Evolutionary conservation across 2,888 invertebrate genomes (phyloP), one percentile per base, ranked within the genome.

Genomic region (Cataglyphis altisquamis): DNA sequence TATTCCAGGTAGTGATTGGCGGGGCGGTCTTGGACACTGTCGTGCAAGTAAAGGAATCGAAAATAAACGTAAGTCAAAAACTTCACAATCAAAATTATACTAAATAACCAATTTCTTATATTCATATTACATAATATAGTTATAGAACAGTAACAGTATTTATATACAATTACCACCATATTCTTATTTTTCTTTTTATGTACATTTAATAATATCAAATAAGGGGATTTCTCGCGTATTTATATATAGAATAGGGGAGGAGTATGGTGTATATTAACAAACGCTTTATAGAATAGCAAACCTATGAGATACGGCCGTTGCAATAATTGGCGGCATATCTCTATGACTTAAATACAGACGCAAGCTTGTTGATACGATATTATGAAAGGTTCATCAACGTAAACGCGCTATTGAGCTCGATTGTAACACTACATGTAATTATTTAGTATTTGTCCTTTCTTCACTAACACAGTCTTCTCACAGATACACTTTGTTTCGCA

Each of bases 1-100:
- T 48, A 18, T 63, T 62, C 94, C 95, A 97, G 95, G 95, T 97
- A 21, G 96, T 98, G 29, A 96, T 98, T 85, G 98, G 98, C 0
- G 98, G 97, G 4, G 97, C 97, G 8, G 97, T 97, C 87, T 95
- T 98, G 82, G 98, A 98, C 93, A 96, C 97, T 78, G 96, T 97
- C 0, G 96, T 97, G 78, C 96, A 96, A 75, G 94, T 97, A 62
- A 95, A 96, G 21, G 97, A 97, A 72, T 95, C 96, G 48, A 94
- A 95, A 85, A 95, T 97, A 84, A 96, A 96, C 96, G 97, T 97
- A 95, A 96, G 91, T 89, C 41, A 88, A 80, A 45, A 88, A 57
- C 57, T 36, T 86, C 45, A 82, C 52, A 87, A 73, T 84, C 88
- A 83, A 84, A 83, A 88, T 93, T 93, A 93, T 93, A 93, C 93